These are phyloP conservation scores for Penaeus chinensis DNA, from an alignment of 1,140 invertebrate species.

Conservation along the genomic window DNA sequence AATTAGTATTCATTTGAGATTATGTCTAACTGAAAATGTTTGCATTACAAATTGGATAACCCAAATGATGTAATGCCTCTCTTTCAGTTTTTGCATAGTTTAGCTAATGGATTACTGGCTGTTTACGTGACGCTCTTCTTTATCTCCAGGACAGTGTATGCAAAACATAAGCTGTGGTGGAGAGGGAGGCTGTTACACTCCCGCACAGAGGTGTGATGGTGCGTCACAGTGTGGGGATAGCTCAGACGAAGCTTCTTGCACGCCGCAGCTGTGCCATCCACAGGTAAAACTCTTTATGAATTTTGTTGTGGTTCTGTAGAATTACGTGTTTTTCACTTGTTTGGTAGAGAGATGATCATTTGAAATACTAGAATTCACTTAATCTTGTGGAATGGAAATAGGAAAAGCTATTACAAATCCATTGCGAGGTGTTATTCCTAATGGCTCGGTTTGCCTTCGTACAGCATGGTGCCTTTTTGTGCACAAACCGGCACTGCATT, in stretches of 20 bases:
- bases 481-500: slow-evolving; percentile 41
- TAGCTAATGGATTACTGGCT: too few species aligned
- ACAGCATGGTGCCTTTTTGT: slow-evolving; percentile 49
- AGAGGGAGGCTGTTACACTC: slow-evolving; percentile 20
- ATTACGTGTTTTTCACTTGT: too few species aligned
- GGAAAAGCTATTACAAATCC: neutral
- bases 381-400: too few species aligned
- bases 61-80: too few species aligned
- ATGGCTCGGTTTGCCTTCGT: neutral
- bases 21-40: too few species aligned
- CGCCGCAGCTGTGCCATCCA: slow-evolving; percentile 23
- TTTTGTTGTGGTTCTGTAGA: neutral
- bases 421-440: neutral
- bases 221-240: slow-evolving; percentile 42
- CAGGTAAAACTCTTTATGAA: neutral
- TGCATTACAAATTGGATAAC: too few species aligned
- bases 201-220: slow-evolving; percentile 40
- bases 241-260: slow-evolving; percentile 39
- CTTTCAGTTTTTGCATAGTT: too few species aligned
- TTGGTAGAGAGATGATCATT: too few species aligned
- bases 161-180: neutral
- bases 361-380: too few species aligned
- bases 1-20: too few species aligned
- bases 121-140: too few species aligned
- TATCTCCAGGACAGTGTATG: neutral